phyloP scores from a whole-genome alignment of 2,797 vertebrate genomes.

The Amniataba percoides region DNA sequence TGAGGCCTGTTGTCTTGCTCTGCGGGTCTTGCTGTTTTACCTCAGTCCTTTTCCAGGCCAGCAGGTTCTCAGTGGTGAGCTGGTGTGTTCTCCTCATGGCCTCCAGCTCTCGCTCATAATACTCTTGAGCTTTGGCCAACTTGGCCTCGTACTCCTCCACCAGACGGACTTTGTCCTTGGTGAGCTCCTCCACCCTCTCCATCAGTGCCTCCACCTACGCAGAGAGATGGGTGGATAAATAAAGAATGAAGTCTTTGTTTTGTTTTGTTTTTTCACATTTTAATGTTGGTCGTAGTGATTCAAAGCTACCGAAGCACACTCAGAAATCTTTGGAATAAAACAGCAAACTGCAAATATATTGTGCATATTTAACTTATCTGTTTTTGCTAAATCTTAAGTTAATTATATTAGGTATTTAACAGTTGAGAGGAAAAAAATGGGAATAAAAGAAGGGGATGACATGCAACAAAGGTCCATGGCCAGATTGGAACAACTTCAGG shows the following conservation, averaged over 20 bases:
- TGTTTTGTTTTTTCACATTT: slow-evolving; percentile 1
- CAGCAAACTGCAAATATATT: not conserved
- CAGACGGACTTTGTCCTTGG: slow-evolving; percentile 90
- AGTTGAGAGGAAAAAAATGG: slow-evolving; percentile 67
- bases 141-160: slow-evolving; percentile 96
- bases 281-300: not conserved
- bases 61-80: slow-evolving; percentile 95
- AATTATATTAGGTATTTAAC: slow-evolving; percentile 22
- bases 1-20: not conserved
- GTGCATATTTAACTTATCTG: not conserved
- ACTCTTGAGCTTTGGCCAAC: slow-evolving; percentile 93
- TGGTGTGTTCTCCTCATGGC: slow-evolving; percentile 96
- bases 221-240: slow-evolving; percentile 8
- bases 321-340: not conserved
- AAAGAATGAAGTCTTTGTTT: not conserved
- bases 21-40: slow-evolving; percentile 40
- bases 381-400: not conserved
- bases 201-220: slow-evolving; percentile 90
- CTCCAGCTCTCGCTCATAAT: slow-evolving; percentile 96
- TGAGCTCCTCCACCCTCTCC: slow-evolving; percentile 90
- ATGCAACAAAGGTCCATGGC: slow-evolving; percentile 59
- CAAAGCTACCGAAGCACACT: not conserved
- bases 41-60: slow-evolving; percentile 96
- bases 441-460: slow-evolving; percentile 73
- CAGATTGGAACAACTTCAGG: slow-evolving; percentile 18